phyloP scores from a whole-genome alignment of 2,797 vertebrate species.

The Momotus momota region DNA sequence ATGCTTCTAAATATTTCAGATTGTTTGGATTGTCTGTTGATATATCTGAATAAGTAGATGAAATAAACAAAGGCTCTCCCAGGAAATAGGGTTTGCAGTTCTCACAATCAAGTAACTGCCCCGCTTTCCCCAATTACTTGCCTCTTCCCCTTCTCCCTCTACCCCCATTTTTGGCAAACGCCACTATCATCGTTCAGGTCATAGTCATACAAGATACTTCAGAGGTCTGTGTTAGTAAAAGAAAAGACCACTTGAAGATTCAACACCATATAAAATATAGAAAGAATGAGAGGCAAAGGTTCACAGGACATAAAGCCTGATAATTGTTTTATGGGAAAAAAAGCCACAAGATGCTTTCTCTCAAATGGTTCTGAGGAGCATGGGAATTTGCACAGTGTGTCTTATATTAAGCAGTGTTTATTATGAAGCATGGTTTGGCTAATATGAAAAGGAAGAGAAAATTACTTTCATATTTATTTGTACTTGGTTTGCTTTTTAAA shows the following conservation, averaged over 20 bases:
- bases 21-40: background rate
- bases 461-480: constrained; percentile 21
- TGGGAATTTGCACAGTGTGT: constrained; percentile 20
- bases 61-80: background rate
- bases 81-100: background rate
- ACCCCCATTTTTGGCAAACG: background rate
- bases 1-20: background rate
- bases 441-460: constrained; percentile 2
- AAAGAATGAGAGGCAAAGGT: background rate
- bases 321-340: background rate
- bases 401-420: background rate
- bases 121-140: background rate
- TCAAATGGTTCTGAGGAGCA: background rate
- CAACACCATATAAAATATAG: background rate
- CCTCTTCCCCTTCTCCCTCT: background rate
- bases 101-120: background rate
- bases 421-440: background rate
- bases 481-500: background rate
- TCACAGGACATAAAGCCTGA: background rate
- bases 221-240: background rate
- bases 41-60: background rate
- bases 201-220: background rate
- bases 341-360: background rate
- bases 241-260: background rate
- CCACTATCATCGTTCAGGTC: background rate